phyloP scores from a whole-genome alignment of 1,140 invertebrate genomes.

The Macrobrachium nipponense region DNA sequence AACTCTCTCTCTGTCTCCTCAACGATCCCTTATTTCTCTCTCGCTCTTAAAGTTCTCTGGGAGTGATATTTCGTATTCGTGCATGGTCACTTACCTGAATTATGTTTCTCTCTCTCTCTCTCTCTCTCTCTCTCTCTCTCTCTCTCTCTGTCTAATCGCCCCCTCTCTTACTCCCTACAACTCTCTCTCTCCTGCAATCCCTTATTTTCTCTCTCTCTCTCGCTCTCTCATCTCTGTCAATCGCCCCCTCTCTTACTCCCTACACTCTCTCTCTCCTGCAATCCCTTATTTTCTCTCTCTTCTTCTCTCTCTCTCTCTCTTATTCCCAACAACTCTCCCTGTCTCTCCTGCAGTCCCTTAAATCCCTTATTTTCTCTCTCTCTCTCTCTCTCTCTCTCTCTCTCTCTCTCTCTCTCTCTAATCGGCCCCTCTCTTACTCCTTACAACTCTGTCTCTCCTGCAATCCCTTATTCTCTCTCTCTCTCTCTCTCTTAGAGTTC shows the following conservation, averaged over 20 bases:
- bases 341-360: not conserved
- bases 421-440: not conserved
- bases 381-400: not conserved
- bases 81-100: too few species aligned
- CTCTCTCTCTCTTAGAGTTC: not conserved
- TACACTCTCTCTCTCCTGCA: not conserved
- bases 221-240: not conserved
- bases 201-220: not conserved
- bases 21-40: not conserved
- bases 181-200: not conserved
- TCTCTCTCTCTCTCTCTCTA: not conserved
- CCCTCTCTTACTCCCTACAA: not conserved
- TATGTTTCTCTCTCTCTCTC: not conserved
- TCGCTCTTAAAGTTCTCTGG: too few species aligned
- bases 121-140: not conserved
- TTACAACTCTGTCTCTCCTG: not conserved
- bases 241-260: not conserved
- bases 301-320: not conserved
- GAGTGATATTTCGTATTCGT: too few species aligned
- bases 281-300: not conserved
- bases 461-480: not conserved
- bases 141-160: not conserved
- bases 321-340: not conserved
- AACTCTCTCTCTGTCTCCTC: not conserved
- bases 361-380: too few species aligned